phyloP scores from a whole-genome alignment of 2,888 invertebrate genomes.

The Dasysyrphus albostriatus region DNA sequence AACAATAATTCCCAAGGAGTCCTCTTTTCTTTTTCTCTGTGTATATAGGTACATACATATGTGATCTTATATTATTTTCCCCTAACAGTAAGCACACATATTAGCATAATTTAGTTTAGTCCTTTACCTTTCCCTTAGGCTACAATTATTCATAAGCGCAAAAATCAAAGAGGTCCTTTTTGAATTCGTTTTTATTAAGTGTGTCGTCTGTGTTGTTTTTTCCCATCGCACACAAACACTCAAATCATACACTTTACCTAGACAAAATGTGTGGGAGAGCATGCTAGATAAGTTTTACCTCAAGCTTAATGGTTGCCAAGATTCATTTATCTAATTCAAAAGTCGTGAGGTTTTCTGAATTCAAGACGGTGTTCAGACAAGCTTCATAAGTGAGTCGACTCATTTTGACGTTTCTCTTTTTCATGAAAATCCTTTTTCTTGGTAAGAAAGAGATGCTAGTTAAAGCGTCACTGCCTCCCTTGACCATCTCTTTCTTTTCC shows the following conservation, averaged over 20 bases:
- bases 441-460: no score
- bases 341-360: neutral
- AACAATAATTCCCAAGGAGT: conserved; percentile 27
- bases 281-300: conserved; percentile 50
- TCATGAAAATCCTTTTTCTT: no score
- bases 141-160: conserved; percentile 76
- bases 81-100: conserved; percentile 64
- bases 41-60: neutral
- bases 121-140: conserved; percentile 69
- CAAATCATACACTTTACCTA: neutral
- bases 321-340: neutral
- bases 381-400: no score
- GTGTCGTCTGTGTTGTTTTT: conserved; percentile 42
- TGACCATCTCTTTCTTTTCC: no score
- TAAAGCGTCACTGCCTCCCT: no score
- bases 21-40: neutral
- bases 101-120: conserved; percentile 75
- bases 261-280: neutral
- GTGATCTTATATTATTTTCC: conserved; percentile 53
- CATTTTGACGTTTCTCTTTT: no score
- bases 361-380: no score
- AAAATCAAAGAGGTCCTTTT: conserved; percentile 74
- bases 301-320: conserved; percentile 35
- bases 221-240: conserved; percentile 24
- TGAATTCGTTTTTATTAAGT: conserved; percentile 10